Evolutionary conservation across 2,888 invertebrate species (phyloP).

Genomic region (Poecilobothrus nobilitatus): DNA sequence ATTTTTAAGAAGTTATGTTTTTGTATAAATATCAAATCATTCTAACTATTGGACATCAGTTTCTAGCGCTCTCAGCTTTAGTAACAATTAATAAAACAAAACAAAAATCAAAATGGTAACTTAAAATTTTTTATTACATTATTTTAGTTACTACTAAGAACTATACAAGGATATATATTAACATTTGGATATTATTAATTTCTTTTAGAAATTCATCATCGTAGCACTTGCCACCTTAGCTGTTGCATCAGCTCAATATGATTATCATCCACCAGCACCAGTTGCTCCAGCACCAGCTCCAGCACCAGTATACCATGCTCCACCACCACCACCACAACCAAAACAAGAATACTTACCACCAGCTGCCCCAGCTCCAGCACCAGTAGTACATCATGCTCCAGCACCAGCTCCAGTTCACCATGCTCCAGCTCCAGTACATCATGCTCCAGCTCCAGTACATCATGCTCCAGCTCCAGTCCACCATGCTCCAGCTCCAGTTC

Average conservation of each 20-base stretch:
- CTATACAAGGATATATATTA: constrained; percentile 25
- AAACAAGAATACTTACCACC: background rate
- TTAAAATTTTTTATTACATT: background rate
- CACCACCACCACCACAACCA: background rate
- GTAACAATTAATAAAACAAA: background rate
- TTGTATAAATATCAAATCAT: background rate
- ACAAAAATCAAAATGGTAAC: background rate
- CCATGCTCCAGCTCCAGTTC: constrained; percentile 10
- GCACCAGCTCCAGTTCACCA: background rate
- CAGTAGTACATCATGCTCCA: background rate
- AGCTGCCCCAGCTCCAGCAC: background rate
- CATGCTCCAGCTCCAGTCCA: background rate
- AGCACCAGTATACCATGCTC: constrained; percentile 7
- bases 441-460: constrained; percentile 9
- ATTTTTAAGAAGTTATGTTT: background rate
- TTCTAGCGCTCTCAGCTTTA: background rate
- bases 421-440: constrained; percentile 8
- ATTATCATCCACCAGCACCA: constrained; percentile 8
- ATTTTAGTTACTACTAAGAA: too few species aligned
- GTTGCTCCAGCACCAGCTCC: constrained; percentile 8
- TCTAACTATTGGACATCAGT: background rate
- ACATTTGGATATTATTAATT: background rate
- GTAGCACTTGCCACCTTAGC: constrained; percentile 9
- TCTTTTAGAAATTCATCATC: constrained; percentile 2
- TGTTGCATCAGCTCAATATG: background rate